Conservation (phyloP, 2,797 vertebrate species). For the Acrossocheilus wenchowensis region DNA sequence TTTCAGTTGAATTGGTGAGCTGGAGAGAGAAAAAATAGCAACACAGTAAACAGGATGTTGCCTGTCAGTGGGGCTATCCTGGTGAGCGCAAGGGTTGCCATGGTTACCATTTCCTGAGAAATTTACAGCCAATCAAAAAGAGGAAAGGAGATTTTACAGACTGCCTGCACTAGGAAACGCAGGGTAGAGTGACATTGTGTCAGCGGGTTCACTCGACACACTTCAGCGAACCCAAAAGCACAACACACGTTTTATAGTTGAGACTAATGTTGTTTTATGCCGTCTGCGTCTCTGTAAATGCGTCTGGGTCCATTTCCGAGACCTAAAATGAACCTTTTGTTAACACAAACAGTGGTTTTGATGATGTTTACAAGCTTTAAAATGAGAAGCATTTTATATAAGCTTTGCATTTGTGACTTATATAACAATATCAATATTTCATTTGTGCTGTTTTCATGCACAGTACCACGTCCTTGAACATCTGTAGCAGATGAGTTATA, state of each 20-base stretch:
- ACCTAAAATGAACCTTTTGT: neutral
- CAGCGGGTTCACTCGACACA: conserved; percentile 32
- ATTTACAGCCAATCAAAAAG: conserved; percentile 57
- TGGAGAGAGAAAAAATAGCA: conserved; percentile 71
- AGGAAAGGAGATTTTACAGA: conserved; percentile 51
- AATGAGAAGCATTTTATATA: neutral
- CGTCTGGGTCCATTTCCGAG: conserved; percentile 1
- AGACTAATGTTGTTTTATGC: neutral
- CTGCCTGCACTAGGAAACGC: conserved; percentile 29
- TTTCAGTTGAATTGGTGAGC: conserved; percentile 46
- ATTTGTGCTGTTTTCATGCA: conserved; percentile 26
- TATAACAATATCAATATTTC: conserved; percentile 24
- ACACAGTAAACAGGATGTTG: conserved; percentile 75
- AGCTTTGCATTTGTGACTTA: neutral
- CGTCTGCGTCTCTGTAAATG: conserved; percentile 5
- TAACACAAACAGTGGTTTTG: neutral
- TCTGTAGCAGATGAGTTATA: conserved; percentile 68
- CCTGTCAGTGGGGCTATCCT: conserved; percentile 69
- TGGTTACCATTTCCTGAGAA: conserved; percentile 69
- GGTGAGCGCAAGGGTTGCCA: conserved; percentile 69
- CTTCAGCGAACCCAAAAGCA: conserved; percentile 12
- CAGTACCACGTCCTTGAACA: conserved; percentile 49
- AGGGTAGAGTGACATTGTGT: conserved; percentile 39
- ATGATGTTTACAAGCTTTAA: neutral
- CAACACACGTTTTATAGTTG: conserved; percentile 2